Percentiles rank a stretch among this genome's conserved stretches.
Conservation (phyloP, 2,113 vertebrate species). For the Poicephalus gulielmi region DNA sequence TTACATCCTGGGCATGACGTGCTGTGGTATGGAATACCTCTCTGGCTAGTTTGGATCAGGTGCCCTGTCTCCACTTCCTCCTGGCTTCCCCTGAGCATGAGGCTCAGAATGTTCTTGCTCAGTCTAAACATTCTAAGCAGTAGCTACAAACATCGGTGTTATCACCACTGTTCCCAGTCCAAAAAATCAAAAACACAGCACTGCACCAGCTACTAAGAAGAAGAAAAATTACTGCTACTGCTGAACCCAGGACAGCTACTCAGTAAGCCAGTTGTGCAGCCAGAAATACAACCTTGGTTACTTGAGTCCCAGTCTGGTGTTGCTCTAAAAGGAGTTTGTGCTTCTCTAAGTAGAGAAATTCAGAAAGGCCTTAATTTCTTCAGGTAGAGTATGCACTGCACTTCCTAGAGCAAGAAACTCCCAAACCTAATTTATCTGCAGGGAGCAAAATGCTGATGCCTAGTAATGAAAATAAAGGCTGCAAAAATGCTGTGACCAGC, state of each 20-base stretch:
- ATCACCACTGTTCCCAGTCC: too few relatives aligned
- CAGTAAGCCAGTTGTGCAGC: neutral
- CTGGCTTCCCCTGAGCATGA: too few relatives aligned
- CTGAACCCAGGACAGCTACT: neutral
- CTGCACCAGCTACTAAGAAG: too few relatives aligned
- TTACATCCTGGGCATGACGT: too few relatives aligned
- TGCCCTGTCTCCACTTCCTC: too few relatives aligned
- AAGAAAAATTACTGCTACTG: too few relatives aligned
- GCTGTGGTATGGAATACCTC: too few relatives aligned
- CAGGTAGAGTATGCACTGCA: neutral
- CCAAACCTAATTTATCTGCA: neutral
- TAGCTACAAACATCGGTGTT: too few relatives aligned
- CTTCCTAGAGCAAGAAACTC: neutral
- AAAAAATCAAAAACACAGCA: too few relatives aligned
- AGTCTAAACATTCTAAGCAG: too few relatives aligned
- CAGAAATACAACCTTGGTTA: neutral
- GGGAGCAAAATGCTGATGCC: neutral
- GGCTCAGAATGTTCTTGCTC: too few relatives aligned
- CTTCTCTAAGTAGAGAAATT: neutral
- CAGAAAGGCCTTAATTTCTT: neutral
- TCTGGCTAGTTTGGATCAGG: too few relatives aligned
- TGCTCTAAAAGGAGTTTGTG: neutral
- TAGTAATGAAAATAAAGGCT: neutral
- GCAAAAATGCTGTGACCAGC: neutral
- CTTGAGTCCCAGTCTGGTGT: neutral